A percentile compares a stretch with the other conserved stretches of the same genome.
These are phyloP conservation scores for Falco naumanni DNA, from an alignment of 2,797 vertebrate genomes.

Conservation along the genomic window DNA sequence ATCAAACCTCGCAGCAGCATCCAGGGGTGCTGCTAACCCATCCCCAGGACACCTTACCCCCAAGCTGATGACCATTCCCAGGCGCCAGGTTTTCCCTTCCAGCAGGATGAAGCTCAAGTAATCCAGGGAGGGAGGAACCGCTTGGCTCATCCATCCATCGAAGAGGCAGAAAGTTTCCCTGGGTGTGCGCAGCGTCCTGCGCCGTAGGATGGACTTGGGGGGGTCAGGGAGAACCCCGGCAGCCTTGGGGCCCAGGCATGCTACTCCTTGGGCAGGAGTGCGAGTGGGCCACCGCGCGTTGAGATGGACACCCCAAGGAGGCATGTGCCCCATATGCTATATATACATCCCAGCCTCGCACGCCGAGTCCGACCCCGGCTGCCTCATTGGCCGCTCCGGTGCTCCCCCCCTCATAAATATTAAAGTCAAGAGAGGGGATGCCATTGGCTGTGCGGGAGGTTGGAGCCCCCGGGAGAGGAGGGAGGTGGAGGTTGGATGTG, in stretches of 20 bases:
- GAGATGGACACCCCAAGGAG: conserved; percentile 3
- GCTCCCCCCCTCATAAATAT: conserved; percentile 77
- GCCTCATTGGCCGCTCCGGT: conserved; percentile 72
- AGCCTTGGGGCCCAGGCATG: background rate
- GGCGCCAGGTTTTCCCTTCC: background rate
- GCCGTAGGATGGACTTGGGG: background rate
- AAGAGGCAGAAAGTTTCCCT: background rate
- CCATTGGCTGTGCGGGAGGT: conserved; percentile 70
- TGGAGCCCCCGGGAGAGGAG: conserved; percentile 38
- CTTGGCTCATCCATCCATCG: background rate
- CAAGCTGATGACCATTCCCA: background rate
- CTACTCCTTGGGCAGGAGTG: background rate
- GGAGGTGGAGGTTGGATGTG: conserved; percentile 52
- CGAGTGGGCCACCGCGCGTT: accelerated
- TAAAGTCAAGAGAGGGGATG: conserved; percentile 58
- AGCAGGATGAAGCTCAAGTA: background rate
- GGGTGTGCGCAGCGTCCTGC: accelerated
- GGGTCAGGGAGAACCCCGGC: background rate
- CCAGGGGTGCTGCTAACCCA: background rate
- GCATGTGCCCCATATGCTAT: background rate
- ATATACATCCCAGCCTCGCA: conserved; percentile 9
- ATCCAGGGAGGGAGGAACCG: background rate
- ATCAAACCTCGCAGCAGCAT: background rate
- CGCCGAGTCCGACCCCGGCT: conserved; percentile 10
- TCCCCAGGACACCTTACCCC: conserved; percentile 5